A percentile compares a stretch with the other conserved stretches of the same genome.
Evolutionary conservation across 2,797 vertebrate genomes (phyloP).

Genomic region (Nyctalus aviator): DNA sequence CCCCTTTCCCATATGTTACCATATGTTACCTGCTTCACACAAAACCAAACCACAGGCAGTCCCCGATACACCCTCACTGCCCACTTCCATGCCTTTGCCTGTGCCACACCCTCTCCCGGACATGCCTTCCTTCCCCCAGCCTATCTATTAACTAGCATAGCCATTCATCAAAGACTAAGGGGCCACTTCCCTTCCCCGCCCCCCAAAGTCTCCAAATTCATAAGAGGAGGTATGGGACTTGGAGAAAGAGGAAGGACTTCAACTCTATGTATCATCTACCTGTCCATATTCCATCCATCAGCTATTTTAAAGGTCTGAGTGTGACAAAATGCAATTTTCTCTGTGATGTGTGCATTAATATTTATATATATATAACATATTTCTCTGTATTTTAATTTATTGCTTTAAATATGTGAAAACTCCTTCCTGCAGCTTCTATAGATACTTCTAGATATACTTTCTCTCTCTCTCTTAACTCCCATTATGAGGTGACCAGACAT

Average conservation of each 20-base stretch:
- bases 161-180: background rate
- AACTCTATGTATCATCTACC: background rate
- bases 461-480: background rate
- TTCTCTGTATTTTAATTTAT: background rate
- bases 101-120: background rate
- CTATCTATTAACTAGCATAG: background rate
- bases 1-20: too few relatives aligned
- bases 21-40: background rate
- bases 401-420: background rate
- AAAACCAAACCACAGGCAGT: background rate
- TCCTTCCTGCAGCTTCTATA: background rate
- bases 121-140: background rate
- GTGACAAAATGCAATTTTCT: background rate
- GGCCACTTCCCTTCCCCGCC: background rate
- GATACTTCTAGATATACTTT: background rate
- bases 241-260: background rate
- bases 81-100: background rate
- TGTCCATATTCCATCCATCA: background rate
- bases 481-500: too few relatives aligned
- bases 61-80: background rate
- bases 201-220: background rate
- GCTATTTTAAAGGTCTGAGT: background rate
- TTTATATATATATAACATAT: background rate
- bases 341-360: background rate
- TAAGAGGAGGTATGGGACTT: background rate